Percentiles rank a stretch among this genome's conserved stretches.
Evolutionary conservation across 64 coral and sea anemone species (phyloP).

Genomic region (Stylophora pistillata): DNA sequence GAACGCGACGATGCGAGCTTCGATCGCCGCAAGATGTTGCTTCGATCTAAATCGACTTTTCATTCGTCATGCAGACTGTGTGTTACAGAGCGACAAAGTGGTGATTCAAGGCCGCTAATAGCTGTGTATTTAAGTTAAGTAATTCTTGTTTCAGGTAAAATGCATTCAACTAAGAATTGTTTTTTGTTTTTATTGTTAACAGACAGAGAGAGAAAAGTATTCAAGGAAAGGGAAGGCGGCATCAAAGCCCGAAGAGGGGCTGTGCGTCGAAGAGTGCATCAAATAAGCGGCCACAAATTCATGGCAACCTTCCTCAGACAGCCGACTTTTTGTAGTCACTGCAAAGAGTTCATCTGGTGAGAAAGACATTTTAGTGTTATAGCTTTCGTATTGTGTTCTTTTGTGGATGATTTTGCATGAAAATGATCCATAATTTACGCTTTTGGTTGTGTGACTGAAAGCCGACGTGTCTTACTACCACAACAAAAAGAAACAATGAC

Average conservation of each 20-base stretch:
- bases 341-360: constrained; percentile 99
- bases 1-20: background rate
- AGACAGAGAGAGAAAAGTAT: constrained; percentile 58
- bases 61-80: constrained; percentile 5
- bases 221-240: constrained; percentile 82
- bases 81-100: constrained; percentile 16
- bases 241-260: constrained; percentile 87
- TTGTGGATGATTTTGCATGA: constrained; percentile 21
- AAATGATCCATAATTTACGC: background rate
- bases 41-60: background rate
- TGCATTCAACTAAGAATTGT: background rate
- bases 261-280: constrained; percentile 88
- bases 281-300: constrained; percentile 97
- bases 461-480: background rate
- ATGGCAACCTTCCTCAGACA: constrained; percentile 95
- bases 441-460: constrained; percentile 15
- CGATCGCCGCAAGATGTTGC: no score
- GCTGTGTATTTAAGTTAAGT: background rate
- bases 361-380: constrained; percentile 18
- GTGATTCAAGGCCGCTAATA: background rate
- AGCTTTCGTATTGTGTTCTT: background rate
- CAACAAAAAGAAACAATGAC: background rate
- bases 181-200: constrained; percentile 46
- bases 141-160: background rate
- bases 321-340: constrained; percentile 95